Evolutionary conservation across 2,113 vertebrate genomes (phyloP).

Genomic region (Phocoena sinus): DNA sequence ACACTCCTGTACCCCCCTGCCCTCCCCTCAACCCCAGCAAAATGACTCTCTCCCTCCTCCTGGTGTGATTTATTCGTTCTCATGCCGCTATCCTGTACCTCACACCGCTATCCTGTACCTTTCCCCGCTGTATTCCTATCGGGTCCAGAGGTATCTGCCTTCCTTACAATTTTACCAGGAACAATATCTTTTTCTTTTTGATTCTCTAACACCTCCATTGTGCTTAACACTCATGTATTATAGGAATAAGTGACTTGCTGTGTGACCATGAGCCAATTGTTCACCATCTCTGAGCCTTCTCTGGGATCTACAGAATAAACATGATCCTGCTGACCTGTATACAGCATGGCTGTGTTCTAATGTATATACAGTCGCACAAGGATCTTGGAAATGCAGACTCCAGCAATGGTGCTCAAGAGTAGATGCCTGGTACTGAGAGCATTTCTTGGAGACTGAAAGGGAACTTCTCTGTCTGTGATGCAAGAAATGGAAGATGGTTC

Average conservation of each 20-base stretch:
- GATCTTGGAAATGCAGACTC: not conserved
- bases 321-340: accelerated
- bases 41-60: too few species aligned
- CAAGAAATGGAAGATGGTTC: not conserved
- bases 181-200: not conserved
- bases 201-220: not conserved
- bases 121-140: not conserved
- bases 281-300: not conserved
- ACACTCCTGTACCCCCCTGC: too few species aligned
- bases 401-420: not conserved
- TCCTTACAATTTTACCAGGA: not conserved
- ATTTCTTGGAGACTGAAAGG: not conserved
- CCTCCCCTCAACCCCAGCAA: not conserved
- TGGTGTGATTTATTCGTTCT: not conserved
- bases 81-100: not conserved
- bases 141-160: not conserved
- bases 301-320: not conserved
- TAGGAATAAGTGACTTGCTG: not conserved
- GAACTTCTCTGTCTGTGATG: not conserved
- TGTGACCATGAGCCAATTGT: not conserved
- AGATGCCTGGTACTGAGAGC: not conserved
- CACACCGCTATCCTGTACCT: not conserved
- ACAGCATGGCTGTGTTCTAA: not conserved
- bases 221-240: accelerated
- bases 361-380: accelerated